phyloP scores from a whole-genome alignment of 2,113 vertebrate genomes.

The Carassius auratus region DNA sequence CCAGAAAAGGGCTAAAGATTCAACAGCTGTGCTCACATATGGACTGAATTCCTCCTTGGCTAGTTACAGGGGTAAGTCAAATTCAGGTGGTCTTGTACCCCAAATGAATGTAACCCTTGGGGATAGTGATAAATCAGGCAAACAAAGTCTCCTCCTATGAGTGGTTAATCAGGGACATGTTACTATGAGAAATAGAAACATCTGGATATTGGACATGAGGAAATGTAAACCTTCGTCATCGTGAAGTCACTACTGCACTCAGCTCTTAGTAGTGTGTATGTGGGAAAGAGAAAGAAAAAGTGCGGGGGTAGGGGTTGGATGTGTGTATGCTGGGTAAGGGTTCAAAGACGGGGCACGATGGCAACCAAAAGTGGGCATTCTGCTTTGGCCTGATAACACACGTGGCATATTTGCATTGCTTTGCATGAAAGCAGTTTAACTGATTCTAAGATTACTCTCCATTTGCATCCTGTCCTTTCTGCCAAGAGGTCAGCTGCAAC shows the following conservation, averaged over 20 bases:
- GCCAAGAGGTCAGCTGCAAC: constrained; percentile 31
- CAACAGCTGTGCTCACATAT: constrained; percentile 20
- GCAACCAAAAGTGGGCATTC: constrained; percentile 54
- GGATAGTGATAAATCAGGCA: constrained; percentile 24
- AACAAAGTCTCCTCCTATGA: constrained; percentile 25
- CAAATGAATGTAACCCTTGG: constrained; percentile 19
- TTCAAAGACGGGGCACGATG: constrained; percentile 74
- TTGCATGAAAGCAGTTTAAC: constrained; percentile 69
- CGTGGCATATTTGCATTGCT: constrained; percentile 69
- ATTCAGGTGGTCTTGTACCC: constrained; percentile 35
- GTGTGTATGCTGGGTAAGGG: constrained; percentile 53
- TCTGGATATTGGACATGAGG: constrained; percentile 61
- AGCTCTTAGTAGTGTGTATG: neutral
- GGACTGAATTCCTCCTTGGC: constrained; percentile 23
- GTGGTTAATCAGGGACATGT: constrained; percentile 26
- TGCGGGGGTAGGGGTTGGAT: constrained; percentile 52
- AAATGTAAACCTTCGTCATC: constrained; percentile 73
- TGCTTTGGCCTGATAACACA: constrained; percentile 47
- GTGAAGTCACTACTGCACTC: constrained; percentile 56
- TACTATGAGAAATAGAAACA: constrained; percentile 53
- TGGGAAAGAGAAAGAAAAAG: neutral
- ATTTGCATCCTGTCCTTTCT: constrained; percentile 70
- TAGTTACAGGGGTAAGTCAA: constrained; percentile 17
- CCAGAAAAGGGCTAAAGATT: neutral
- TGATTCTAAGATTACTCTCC: constrained; percentile 69